phyloP scores from a whole-genome alignment of 2,113 vertebrate species.

The Canis aureus region DNA sequence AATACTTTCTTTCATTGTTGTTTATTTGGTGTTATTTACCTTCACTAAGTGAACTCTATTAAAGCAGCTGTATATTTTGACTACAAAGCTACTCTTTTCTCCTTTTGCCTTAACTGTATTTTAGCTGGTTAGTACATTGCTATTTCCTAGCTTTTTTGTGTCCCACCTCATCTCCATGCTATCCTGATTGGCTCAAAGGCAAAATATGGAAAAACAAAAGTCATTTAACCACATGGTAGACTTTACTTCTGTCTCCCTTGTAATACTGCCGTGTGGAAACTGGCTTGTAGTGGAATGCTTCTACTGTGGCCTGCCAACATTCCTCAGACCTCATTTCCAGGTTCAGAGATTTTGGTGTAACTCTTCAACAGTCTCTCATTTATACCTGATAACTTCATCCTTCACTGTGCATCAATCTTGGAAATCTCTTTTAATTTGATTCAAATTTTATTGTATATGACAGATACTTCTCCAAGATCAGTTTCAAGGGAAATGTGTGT shows the following conservation, averaged over 20 bases:
- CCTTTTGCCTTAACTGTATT: not conserved
- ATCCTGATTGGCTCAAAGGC: not conserved
- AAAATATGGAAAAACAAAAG: constrained; percentile 32
- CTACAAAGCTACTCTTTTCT: not conserved
- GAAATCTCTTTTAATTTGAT: not conserved
- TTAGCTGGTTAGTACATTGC: not conserved
- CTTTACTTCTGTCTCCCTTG: not conserved
- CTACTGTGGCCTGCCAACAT: not conserved
- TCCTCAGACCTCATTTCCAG: not conserved
- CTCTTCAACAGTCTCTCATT: not conserved
- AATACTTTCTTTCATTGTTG: not conserved
- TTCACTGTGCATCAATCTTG: not conserved
- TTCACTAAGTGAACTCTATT: not conserved
- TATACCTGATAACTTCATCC: not conserved
- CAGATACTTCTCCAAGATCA: not conserved
- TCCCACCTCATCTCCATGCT: not conserved
- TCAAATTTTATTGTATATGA: not conserved
- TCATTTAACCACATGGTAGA: not conserved
- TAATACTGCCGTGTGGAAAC: constrained; percentile 17
- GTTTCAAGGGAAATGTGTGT: not conserved
- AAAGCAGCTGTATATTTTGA: not conserved
- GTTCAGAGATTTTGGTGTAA: not conserved
- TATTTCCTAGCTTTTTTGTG: not conserved
- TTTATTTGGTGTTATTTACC: not conserved
- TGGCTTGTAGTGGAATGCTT: not conserved